Evolutionary conservation across 2,113 vertebrate genomes (phyloP), one percentile per base, ranked within the genome.

Genomic region (Petrocephalus microphthalmus): DNA sequence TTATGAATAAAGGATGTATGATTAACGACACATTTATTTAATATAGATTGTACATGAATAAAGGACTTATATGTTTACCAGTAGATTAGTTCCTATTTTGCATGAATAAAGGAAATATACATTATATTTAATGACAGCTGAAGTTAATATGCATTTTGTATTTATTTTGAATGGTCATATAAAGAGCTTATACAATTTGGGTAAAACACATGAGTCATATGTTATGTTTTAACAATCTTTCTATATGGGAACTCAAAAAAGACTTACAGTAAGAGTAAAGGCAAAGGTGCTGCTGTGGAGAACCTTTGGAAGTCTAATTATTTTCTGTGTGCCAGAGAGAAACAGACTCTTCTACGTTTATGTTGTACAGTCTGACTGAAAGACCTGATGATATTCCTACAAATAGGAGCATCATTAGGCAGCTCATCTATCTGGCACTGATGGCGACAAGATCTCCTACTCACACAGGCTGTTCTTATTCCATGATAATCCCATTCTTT

Each of bases 91-190:
- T 11, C 22, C 57, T 64, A 64, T 25, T 64, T 11, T 25, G 4
- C 57, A 25, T 29, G 60, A 64, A 64, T 64, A 64, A 64, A 64
- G 22, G n/a, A 64, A 2, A 64, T n/a, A n/a, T n/a, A n/a, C n/a
- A n/a, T n/a, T n/a, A 67, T 67, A n/a, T 25, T 7, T 64, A 64
- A 64, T 11, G 60, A 67, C 25, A 13, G 8, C 13, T 67, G 4
- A 29, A 29, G 60, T 13, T 67, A 67, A 29, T 13, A 67, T 67
- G 60, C 60, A 29, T 1, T 67, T 2, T 67, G 13, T 29, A 67
- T 67, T 67, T 29, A 67, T 67, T 67, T 67, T 67, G 60, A 67
- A n/a, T 67, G 60, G 60, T 67, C n/a, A 67, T 67, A 67, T 67
- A 67, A 67, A 67, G 60, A 67, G 10, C 25, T 67, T 67, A 67